A percentile compares a stretch with the other conserved stretches of the same genome.
These are phyloP conservation scores for Sciurus niger DNA, from an alignment of 2,113 vertebrate genomes.

Conservation along the genomic window DNA sequence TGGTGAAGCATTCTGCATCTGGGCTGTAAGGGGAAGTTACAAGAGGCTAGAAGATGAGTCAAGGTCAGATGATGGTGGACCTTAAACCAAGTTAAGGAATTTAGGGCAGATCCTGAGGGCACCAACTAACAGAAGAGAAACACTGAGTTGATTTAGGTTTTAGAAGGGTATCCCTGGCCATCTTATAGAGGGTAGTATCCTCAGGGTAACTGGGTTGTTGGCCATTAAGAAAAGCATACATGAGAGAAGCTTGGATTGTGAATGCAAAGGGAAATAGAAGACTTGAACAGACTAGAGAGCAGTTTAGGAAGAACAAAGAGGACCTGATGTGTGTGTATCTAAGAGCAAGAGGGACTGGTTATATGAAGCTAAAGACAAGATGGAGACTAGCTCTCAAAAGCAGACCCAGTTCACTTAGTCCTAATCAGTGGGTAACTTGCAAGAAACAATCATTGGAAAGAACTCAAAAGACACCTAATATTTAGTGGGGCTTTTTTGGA, in stretches of 20 bases:
- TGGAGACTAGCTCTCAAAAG: neutral
- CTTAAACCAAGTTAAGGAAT: conserved; percentile 57
- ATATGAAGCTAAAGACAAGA: conserved; percentile 4
- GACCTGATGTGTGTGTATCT: neutral
- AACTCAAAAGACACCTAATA: conserved; percentile 59
- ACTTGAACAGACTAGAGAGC: neutral
- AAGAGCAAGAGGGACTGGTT: neutral
- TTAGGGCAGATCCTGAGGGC: neutral
- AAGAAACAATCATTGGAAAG: conserved; percentile 42
- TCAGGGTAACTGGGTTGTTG: neutral
- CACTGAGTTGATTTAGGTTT: conserved; percentile 43
- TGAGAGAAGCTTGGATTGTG: neutral
- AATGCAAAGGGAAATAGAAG: conserved; percentile 24
- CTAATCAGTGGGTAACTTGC: neutral
- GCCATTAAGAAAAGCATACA: neutral
- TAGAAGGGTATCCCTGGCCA: conserved; percentile 34
- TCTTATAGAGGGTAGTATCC: conserved; percentile 2
- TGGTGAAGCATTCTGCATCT: neutral
- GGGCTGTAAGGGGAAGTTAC: neutral
- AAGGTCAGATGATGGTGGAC: neutral
- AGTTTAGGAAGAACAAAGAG: conserved; percentile 22
- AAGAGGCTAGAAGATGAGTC: neutral
- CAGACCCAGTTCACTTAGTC: neutral
- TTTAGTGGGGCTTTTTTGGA: neutral
- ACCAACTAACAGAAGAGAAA: conserved; percentile 45